Percentiles rank a stretch among this genome's conserved stretches.
Evolutionary conservation across 92 coral and sea anemone species (phyloP).

Genomic region (Parazoanthus darwini): DNA sequence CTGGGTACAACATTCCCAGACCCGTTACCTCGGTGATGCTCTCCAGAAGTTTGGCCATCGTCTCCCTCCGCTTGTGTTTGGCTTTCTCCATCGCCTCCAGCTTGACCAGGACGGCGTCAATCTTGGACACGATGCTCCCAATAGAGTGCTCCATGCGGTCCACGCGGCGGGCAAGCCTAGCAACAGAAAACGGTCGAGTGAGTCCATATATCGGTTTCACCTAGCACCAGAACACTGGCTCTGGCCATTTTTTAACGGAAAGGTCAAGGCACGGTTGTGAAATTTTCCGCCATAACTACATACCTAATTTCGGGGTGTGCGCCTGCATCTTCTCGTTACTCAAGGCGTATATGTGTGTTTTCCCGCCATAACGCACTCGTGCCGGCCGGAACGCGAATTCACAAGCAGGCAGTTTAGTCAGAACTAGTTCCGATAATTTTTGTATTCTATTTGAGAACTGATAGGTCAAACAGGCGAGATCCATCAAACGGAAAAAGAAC

Average conservation of each 20-base stretch:
- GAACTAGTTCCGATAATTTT: background rate
- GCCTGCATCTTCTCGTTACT: too few relatives aligned
- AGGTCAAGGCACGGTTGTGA: too few relatives aligned
- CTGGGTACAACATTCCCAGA: background rate
- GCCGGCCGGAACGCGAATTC: background rate
- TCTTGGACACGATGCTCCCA: conserved; percentile 98
- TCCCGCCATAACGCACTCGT: background rate
- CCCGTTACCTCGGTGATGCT: conserved; percentile 91
- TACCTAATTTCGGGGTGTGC: too few relatives aligned
- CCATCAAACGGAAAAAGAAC: background rate
- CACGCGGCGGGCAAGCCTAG: conserved; percentile 93
- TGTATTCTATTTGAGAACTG: background rate
- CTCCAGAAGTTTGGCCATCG: conserved; percentile 96
- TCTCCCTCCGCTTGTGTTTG: conserved; percentile 94
- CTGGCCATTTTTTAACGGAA: too few relatives aligned
- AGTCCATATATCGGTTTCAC: too few relatives aligned
- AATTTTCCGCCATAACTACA: too few relatives aligned
- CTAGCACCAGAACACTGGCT: too few relatives aligned
- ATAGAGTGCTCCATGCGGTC: conserved; percentile 99
- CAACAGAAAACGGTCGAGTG: background rate
- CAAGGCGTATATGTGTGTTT: too few relatives aligned
- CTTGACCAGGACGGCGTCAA: conserved; percentile 95
- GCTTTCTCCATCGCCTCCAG: conserved; percentile 99
- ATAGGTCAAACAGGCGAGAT: background rate
- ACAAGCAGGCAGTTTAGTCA: too few relatives aligned